Base-by-base conservation (phyloP, 2,113 vertebrate genomes). In the Pygoscelis antarcticus region DNA sequence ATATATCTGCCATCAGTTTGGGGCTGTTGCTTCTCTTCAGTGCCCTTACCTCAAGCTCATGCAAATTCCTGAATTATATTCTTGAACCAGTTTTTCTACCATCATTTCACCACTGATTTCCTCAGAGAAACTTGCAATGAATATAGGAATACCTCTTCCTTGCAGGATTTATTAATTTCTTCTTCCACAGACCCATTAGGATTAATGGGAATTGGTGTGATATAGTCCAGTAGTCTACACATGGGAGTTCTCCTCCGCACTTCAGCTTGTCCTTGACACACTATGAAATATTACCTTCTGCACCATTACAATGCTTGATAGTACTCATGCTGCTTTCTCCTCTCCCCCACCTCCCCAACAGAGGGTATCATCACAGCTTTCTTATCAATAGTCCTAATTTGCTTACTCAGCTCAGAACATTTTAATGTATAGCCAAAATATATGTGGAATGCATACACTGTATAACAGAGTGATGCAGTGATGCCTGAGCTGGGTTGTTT, bases 401-500 rank as follows among this genome's bases (percentile, higher is more conserved):
- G 5, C 4, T 22, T 76, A 5, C 18, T 22, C 6, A 42, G 3
- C 3, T 58, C 20, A n/a, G 29, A 76, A 32, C 65, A 55, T 11
- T 68, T 74, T 76, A 71, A 69, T 46, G 5, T 51, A 27, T 46
- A 40, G 18, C 2, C 20, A 26, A 5, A 29, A 29, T 25, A 30
- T 8, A 9, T 11, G 6, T 14, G 51, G 12, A 30, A 85, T 36
- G 7, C 17, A 10, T 89, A 20, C 9, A 19, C 5, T 57, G 7
- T 3, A 3, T 57, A 86, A 26, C 3, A 13, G 16, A 77, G 26
- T 18, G 16, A 2, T 1, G 3, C 26, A 83, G 7, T 0, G 4
- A 18, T 36, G 25, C 23, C 36, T 75, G 55, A 57, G 5, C 7
- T 66, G 26, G 14, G 9, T 12, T 71, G 2, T 62, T 80, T 89